A percentile compares a stretch with the other conserved stretches of the same genome.
phyloP scores from a whole-genome alignment of 2,888 invertebrate genomes.

The Xestia ashworthii region DNA sequence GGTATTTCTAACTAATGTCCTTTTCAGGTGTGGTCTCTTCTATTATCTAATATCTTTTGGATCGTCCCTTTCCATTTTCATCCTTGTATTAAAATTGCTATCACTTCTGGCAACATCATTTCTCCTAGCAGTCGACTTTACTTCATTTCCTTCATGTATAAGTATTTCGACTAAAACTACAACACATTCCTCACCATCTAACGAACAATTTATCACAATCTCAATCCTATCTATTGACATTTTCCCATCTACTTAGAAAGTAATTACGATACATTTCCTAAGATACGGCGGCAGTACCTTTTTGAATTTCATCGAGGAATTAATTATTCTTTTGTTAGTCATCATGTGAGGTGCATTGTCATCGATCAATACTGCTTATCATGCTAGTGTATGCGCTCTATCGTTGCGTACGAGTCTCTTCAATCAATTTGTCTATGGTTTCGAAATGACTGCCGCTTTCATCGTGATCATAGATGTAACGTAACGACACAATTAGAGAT shows the following conservation, averaged over 20 bases:
- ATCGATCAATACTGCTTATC: constrained; percentile 88
- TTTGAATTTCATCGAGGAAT: constrained; percentile 84
- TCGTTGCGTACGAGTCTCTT: constrained; percentile 75
- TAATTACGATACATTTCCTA: constrained; percentile 76
- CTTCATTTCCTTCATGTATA: constrained; percentile 2
- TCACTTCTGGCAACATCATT: neutral
- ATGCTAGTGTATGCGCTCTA: constrained; percentile 77
- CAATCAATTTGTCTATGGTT: constrained; percentile 84
- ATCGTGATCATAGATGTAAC: constrained; percentile 74
- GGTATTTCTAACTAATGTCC: constrained; percentile 1
- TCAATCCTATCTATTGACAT: constrained; percentile 57
- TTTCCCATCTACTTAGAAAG: constrained; percentile 66
- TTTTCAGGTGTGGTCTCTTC: neutral
- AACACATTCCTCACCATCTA: neutral
- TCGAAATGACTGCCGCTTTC: constrained; percentile 80
- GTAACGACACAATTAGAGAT: constrained; percentile 59
- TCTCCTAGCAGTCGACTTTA: neutral
- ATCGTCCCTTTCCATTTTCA: neutral
- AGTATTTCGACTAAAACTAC: constrained; percentile 11
- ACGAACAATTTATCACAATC: constrained; percentile 44
- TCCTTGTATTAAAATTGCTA: constrained; percentile 5
- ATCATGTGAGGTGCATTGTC: constrained; percentile 81
- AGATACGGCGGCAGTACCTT: constrained; percentile 74
- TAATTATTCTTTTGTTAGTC: constrained; percentile 87
- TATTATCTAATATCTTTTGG: neutral